phyloP scores from a whole-genome alignment of 2,113 vertebrate genomes.

The Channa maculata region DNA sequence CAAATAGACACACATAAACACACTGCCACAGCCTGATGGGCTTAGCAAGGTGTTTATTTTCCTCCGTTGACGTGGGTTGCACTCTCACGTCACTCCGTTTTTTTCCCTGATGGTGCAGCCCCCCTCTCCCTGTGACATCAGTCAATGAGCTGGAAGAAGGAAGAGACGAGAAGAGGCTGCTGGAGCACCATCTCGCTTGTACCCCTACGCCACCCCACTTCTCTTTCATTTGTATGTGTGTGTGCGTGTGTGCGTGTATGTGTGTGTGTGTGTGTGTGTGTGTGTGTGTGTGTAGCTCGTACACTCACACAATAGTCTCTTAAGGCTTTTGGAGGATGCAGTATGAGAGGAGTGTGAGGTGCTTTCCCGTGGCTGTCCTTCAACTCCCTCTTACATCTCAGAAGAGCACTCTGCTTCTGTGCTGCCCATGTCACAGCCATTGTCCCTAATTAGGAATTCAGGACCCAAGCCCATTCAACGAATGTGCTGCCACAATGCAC shows the following conservation, averaged over 20 bases:
- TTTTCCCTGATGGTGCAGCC: slow-evolving; percentile 39
- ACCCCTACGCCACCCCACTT: slow-evolving; percentile 46
- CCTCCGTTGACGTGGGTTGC: slow-evolving; percentile 56
- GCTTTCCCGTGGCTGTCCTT: slow-evolving; percentile 75
- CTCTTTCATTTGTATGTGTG: slow-evolving; percentile 41
- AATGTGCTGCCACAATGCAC: slow-evolving; percentile 64
- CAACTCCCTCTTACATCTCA: slow-evolving; percentile 74
- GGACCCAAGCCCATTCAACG: slow-evolving; percentile 75
- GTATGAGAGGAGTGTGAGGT: slow-evolving; percentile 57
- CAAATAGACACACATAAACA: slow-evolving; percentile 44
- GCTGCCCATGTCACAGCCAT: slow-evolving; percentile 72
- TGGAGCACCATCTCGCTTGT: slow-evolving; percentile 66
- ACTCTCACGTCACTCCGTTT: slow-evolving; percentile 53
- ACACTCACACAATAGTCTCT: slow-evolving; percentile 74
- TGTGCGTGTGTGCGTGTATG: background rate
- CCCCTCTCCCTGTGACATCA: slow-evolving; percentile 72
- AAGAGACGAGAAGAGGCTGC: slow-evolving; percentile 46
- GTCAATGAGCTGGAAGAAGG: slow-evolving; percentile 74
- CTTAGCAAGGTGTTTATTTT: slow-evolving; percentile 70
- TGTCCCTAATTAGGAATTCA: slow-evolving; percentile 80
- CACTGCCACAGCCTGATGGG: slow-evolving; percentile 44
- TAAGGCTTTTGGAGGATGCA: slow-evolving; percentile 71
- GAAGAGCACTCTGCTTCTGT: slow-evolving; percentile 74
- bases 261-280: slow-evolving; percentile 32
- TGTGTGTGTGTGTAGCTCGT: slow-evolving; percentile 14